Conservation (phyloP, 1,140 invertebrate species). For the Leguminivora glycinivorella region DNA sequence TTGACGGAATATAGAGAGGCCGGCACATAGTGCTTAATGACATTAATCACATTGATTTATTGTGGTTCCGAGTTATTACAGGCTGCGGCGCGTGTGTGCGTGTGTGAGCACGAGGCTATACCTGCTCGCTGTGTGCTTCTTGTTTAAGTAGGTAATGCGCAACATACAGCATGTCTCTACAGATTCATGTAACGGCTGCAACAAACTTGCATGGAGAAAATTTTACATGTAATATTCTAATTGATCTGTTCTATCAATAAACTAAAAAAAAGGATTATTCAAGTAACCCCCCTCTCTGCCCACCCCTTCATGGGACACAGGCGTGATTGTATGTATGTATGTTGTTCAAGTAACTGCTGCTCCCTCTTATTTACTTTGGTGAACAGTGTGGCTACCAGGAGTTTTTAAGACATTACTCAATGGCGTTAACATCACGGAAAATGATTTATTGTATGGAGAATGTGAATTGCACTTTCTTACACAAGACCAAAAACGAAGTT, state of each 20-base stretch:
- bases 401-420: too few relatives aligned
- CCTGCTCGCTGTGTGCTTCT: slow-evolving; percentile 57
- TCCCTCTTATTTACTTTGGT: too few relatives aligned
- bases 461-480: too few relatives aligned
- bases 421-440: too few relatives aligned
- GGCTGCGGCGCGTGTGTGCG: slow-evolving; percentile 65
- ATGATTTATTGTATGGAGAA: too few relatives aligned
- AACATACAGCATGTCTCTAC: slow-evolving; percentile 47
- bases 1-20: slow-evolving; percentile 79
- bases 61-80: slow-evolving; percentile 79
- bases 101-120: slow-evolving; percentile 40
- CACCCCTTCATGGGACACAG: too few relatives aligned
- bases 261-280: too few relatives aligned
- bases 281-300: too few relatives aligned
- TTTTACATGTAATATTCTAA: slow-evolving; percentile 45
- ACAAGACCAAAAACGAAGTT: too few relatives aligned
- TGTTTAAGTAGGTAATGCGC: slow-evolving; percentile 49
- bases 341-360: too few relatives aligned
- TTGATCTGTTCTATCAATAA: slow-evolving; percentile 30
- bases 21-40: slow-evolving; percentile 79
- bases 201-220: neutral
- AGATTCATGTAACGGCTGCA: neutral
- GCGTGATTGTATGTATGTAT: too few relatives aligned
- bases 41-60: slow-evolving; percentile 80
- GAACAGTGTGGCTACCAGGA: too few relatives aligned